Base-by-base conservation (phyloP, 2,888 invertebrate species). In the Acanthopleura granulata region DNA sequence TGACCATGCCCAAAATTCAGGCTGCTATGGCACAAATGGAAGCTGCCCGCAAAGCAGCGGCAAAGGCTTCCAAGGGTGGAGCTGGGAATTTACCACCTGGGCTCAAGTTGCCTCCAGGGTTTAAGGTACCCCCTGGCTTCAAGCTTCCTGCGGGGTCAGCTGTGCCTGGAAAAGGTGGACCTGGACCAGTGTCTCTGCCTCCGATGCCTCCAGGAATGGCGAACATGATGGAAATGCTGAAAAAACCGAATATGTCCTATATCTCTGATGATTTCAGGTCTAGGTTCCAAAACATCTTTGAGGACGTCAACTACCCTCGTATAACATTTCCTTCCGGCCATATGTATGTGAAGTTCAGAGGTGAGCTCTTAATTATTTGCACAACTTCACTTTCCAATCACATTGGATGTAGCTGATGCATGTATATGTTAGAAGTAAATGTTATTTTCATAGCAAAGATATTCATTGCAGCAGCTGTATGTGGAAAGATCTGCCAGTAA, bases 181-280 rank as follows among this genome's bases (percentile, higher is more conserved):
- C 25, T 16, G 71, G 50, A 6, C n/a, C 40, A 6, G 25, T 1
- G 9, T 18, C 25, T 22, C 16, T 29, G 25, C 50, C 40, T 1
- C 49, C 40, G 6, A 49, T 71, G 14, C 71, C 71, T 18, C 71
- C 71, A 40, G 25, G 22, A 16, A 66, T 66, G 66, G 22, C 29
- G 29, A 25, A 9, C 16, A 6, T 66, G 22, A 66, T 66, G 66
- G 29, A 66, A 27, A 18, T 71, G 18, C 25, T 71, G 25, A 49
- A 12, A 18, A 49, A 71, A 49, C 71, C 71, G 4, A 76, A 27
- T 74, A 71, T 73, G 51, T 77, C 72, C 74, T 75, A 15, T 22
- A 72, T 49, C 61, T 75, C 0, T 74, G 74, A 69, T 14, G 77
- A 15, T 62, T 76, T 73, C 73, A 77, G 49, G 76, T 75, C 66